phyloP scores from a whole-genome alignment of 1,140 invertebrate species.

The Lordiphosa stackelbergi region DNA sequence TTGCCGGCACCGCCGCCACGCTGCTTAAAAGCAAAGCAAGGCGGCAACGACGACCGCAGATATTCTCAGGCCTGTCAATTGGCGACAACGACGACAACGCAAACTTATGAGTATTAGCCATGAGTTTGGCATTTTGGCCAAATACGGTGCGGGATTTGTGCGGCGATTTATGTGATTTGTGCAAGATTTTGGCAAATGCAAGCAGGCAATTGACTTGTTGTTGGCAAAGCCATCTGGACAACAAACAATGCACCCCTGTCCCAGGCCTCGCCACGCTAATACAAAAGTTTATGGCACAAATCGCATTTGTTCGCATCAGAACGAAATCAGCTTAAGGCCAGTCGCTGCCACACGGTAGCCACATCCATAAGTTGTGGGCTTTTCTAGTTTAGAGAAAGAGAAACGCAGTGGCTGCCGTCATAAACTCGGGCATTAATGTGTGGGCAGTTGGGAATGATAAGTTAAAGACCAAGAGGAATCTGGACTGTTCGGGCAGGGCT shows the following conservation, averaged over 20 bases:
- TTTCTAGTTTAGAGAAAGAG: constrained; percentile 55
- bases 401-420: constrained; percentile 50
- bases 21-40: constrained; percentile 26
- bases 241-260: constrained; percentile 7
- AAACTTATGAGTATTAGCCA: constrained; percentile 69
- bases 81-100: constrained; percentile 18
- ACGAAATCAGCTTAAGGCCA: constrained; percentile 65
- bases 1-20: constrained; percentile 14
- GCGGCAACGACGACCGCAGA: constrained; percentile 37
- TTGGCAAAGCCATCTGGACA: neutral
- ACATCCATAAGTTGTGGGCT: constrained; percentile 21
- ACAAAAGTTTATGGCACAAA: constrained; percentile 68
- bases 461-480: constrained; percentile 18
- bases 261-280: constrained; percentile 35
- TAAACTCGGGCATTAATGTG: constrained; percentile 61
- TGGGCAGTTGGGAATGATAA: constrained; percentile 45
- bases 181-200: constrained; percentile 65
- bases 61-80: constrained; percentile 69
- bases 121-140: constrained; percentile 69
- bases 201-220: constrained; percentile 60
- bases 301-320: constrained; percentile 64
- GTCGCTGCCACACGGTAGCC: constrained; percentile 23
- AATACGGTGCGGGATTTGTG: constrained; percentile 58
- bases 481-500: constrained; percentile 17
- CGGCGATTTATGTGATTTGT: constrained; percentile 73